Base-by-base conservation (phyloP, 35 echinoderm and acorn worm species). In the Chiridota heheva region DNA sequence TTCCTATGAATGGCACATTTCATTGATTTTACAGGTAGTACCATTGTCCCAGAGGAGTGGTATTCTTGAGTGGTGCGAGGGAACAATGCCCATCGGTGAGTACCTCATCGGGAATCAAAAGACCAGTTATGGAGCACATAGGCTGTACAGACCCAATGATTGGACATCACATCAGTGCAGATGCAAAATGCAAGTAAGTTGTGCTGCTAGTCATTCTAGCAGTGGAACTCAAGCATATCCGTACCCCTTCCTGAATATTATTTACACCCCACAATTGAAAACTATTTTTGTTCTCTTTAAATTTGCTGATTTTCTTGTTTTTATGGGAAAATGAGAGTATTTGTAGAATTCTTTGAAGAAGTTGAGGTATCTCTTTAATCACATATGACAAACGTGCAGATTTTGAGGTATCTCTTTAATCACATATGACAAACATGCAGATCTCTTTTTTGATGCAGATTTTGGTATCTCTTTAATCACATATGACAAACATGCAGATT, bases 31-130 rank as follows among this genome's bases (percentile, higher is more conserved):
- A 4, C 61, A 97, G 93, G 84, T 97, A 27, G 83, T 97, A 8
- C 93, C 93, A 73, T 48, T 97, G 20, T 97, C 86, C 32, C 93
- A 97, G 59, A 81, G 86, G 32, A 97, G 88, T 88, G 93, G 93
- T 66, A 34, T 97, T 10, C 31, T 97, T n/a, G 93, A 97, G 58
- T 97, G 93, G 93, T 97, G 93, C 84, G 88, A 90, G 46, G 93
- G 93, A 3, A 97, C 93, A 7, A 91, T 97, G 78, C 93, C 93
- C 0, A 15, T 97, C 3, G 93, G 93, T 36, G 44, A 64, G 26
- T 97, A 97, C 32, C 88, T 97, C 6, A 83, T 89, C 35, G 93
- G 93, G 13, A 70, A 91, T 53, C 61, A 62, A 40, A 78, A 72
- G 48, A 80, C 70, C 12, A 76, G 84, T 42, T 56, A 72, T 58